These are phyloP conservation scores for Pseudoatta argentina DNA, from an alignment of 1,140 invertebrate species.

Conservation along the genomic window DNA sequence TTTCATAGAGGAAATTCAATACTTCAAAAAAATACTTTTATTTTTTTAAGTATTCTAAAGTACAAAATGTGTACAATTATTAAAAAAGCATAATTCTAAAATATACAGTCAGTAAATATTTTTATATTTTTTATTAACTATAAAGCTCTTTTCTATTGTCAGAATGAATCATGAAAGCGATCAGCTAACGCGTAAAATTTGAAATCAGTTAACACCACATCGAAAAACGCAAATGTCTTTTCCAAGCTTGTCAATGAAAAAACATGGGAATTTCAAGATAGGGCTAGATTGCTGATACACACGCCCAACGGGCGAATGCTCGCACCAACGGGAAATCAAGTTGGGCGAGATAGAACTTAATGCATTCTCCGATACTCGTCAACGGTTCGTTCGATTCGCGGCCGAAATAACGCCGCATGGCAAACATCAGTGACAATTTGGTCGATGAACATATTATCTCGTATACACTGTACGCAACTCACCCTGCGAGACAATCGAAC, in stretches of 20 bases:
- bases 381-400: slow-evolving; percentile 44
- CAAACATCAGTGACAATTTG: slow-evolving; percentile 69
- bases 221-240: slow-evolving; percentile 54
- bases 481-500: not conserved
- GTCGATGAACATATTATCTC: slow-evolving; percentile 69
- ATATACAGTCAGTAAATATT: not conserved
- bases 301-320: not conserved
- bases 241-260: slow-evolving; percentile 11
- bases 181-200: not conserved
- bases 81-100: not conserved
- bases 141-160: no score
- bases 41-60: not conserved
- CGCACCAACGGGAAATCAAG: slow-evolving; percentile 56
- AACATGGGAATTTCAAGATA: slow-evolving; percentile 35
- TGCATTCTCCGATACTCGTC: slow-evolving; percentile 69
- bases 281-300: slow-evolving; percentile 42
- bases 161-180: not conserved
- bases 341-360: slow-evolving; percentile 57
- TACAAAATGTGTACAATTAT: not conserved
- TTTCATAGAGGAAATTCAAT: not conserved
- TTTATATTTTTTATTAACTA: no score
- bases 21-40: not conserved
- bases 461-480: slow-evolving; percentile 36
- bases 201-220: slow-evolving; percentile 25
- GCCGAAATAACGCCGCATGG: slow-evolving; percentile 48